Evolutionary conservation across 2,888 invertebrate genomes (phyloP), one percentile per base, ranked within the genome.

Genomic region (Julus scanicus): DNA sequence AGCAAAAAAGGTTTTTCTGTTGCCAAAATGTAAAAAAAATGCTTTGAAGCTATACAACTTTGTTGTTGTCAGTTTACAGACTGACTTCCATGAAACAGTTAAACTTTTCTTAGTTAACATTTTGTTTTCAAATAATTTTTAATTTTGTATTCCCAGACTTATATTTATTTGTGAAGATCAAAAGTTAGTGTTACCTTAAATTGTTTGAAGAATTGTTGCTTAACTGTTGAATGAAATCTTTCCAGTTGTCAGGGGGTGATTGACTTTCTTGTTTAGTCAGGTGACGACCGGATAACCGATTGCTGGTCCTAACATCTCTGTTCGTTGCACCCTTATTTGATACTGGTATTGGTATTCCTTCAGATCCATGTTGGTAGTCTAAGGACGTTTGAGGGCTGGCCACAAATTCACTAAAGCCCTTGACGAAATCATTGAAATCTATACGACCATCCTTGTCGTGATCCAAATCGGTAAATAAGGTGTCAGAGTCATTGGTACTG

Each of bases 401-500:
- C 1, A 92, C 89, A 89, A 91, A 92, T 88, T 93, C 92, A 1
- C 92, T 90, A 89, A 94, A 94, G 4, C 94, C 94, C 88, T 92
- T 91, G 3, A 92, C 92, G 90, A 94, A 94, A 90, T 94, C 94
- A 1, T 92, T 92, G 88, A 93, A 92, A 89, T 93, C 93, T 89
- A 94, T 93, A 88, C 92, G 90, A 0, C 93, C 94, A 90, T 94
- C 94, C 5, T 93, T 92, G 90, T 94, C 93, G 88, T 92, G 92
- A 90, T 94, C 94, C 88, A 94, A 91, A 90, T 93, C 93, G 9
- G 90, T 90, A 90, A 94, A 94, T 86, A 94, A 93, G 44, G 92
- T 92, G 88, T 92, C 92, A 0, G 94, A 92, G 89, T 94, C 94
- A 1, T 91, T 91, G 0, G 90, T 88, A 0, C 90, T 88, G 40